Percentiles rank a stretch among this genome's conserved stretches.
phyloP scores from a whole-genome alignment of 2,888 invertebrate species.

The Lasioglossum leucozonium region DNA sequence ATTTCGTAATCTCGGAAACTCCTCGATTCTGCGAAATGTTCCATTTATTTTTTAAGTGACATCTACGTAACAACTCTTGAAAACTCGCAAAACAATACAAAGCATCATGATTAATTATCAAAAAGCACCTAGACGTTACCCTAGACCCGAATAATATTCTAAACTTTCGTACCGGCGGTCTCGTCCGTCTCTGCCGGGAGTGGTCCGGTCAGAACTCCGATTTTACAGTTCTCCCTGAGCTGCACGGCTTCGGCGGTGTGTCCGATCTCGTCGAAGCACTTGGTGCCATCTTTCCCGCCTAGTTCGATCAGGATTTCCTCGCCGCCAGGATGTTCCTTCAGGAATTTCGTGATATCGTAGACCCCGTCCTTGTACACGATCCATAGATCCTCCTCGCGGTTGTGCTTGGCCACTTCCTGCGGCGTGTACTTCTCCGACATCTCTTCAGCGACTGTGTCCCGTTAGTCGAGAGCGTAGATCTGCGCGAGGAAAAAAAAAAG shows the following conservation, averaged over 20 bases:
- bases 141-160: neutral
- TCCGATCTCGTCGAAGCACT: slow-evolving; percentile 89
- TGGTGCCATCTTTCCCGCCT: slow-evolving; percentile 87
- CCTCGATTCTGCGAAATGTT: too few species aligned
- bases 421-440: slow-evolving; percentile 76
- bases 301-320: slow-evolving; percentile 87
- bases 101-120: too few species aligned
- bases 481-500: neutral
- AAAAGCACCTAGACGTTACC: too few species aligned
- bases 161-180: neutral
- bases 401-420: slow-evolving; percentile 85
- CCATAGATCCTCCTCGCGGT: slow-evolving; percentile 85
- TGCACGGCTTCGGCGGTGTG: slow-evolving; percentile 89
- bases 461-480: neutral
- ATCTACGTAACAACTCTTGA: too few species aligned
- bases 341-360: slow-evolving; percentile 87
- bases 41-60: too few species aligned
- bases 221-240: slow-evolving; percentile 87
- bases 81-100: too few species aligned
- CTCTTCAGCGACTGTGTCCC: slow-evolving; percentile 10
- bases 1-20: too few species aligned
- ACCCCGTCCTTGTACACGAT: slow-evolving; percentile 86
- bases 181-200: rapidly evolving
- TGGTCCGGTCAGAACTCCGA: slow-evolving; percentile 83
- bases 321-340: slow-evolving; percentile 87